phyloP scores from a whole-genome alignment of 2,888 invertebrate genomes.

The Macropis europaea region DNA sequence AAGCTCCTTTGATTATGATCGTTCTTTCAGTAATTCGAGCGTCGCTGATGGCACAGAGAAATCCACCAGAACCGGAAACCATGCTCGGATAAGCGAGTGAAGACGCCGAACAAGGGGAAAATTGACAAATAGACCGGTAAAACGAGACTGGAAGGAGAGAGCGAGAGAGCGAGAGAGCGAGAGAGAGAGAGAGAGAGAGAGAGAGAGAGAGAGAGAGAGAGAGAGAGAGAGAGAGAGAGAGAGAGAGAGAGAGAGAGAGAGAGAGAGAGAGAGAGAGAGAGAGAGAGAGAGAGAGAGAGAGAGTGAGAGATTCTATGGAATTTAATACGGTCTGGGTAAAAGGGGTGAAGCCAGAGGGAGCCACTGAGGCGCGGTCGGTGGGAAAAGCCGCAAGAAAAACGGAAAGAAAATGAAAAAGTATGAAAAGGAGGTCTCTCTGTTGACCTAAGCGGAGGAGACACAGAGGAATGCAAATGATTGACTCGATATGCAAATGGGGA shows the following conservation, averaged over 20 bases:
- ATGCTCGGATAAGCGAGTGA: neutral
- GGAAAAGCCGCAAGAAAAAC: neutral
- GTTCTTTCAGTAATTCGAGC: too few species aligned
- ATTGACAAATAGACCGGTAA: neutral
- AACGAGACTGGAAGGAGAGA: neutral
- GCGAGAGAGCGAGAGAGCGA: neutral
- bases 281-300: neutral
- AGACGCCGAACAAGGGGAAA: too few species aligned
- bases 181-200: neutral
- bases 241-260: neutral
- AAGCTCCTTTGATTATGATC: slow-evolving; percentile 19
- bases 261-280: slow-evolving; percentile 5
- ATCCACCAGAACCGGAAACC: slow-evolving; percentile 15
- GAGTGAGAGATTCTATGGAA: neutral
- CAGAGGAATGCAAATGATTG: slow-evolving; percentile 52
- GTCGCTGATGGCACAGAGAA: slow-evolving; percentile 47
- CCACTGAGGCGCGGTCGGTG: neutral
- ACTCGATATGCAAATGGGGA: slow-evolving; percentile 50
- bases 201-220: neutral
- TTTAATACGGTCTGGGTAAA: too few species aligned
- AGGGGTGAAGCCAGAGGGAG: neutral
- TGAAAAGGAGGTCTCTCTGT: neutral
- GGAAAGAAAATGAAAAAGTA: neutral
- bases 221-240: slow-evolving; percentile 1
- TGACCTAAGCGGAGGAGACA: neutral